Base-by-base conservation (phyloP, 2,113 vertebrate genomes). In the Lepisosteus osseus region DNA sequence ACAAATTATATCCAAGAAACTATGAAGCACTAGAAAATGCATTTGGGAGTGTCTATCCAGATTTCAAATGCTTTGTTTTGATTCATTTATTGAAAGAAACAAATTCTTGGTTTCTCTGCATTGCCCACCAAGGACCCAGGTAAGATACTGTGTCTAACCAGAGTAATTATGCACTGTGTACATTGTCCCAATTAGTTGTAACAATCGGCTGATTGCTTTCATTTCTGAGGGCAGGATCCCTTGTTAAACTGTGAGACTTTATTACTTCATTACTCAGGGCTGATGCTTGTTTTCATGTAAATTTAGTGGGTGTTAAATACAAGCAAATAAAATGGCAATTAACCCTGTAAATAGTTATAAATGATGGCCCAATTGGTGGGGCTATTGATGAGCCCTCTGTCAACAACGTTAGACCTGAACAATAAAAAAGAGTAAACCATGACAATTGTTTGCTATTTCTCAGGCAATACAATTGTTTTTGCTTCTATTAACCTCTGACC, bases 401-500 rank as follows among this genome's bases (percentile, higher is more conserved):
- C 54, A 73, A 65, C 61, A 64, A 68, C 66, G 62, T 71, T 70
- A 75, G 51, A 61, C 54, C 68, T 42, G 59, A 45, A 71, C 62
- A 77, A 61, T 62, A 56, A 61, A 71, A 74, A 78, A 61, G 79
- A 86, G 76, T 79, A 91, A 92, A 84, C 86, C 75, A 54, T 43
- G 80, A 87, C 85, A 83, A 79, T 81, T 84, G 90, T 91, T 85
- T 87, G 81, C 91, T 92, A 91, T 91, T 87, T 88, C 90, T 90
- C 79, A 79, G 68, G 81, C 82, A 77, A 45, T 79, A 77, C 90
- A 77, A 89, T 93, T 93, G 92, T 94, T 90, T 90, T 73, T 85
- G 68, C 80, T 79, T 87, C 87, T 90, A 86, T 90, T 95, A 92
- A 94, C 93, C 93, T 89, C 83, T 89, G 84, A 90, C 84, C 89